Evolutionary conservation across 1,140 invertebrate species (phyloP), one percentile per base, ranked within the genome.

Genomic region (Wasmannia auropunctata): DNA sequence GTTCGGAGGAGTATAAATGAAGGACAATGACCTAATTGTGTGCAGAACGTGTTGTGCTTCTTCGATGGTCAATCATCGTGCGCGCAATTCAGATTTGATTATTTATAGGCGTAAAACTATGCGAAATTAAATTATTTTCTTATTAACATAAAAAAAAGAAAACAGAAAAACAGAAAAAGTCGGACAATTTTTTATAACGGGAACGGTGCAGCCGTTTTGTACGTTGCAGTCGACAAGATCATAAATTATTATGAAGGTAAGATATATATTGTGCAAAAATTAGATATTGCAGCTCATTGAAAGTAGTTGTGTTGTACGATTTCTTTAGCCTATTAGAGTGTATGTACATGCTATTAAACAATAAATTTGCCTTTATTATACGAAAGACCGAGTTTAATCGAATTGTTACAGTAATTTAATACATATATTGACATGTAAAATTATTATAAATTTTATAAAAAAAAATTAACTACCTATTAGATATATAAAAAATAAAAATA

Each of bases 11-110:
- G 93, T 94, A 94, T 94, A 94, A 94, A 94, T 94, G 93, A 93
- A 94, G 93, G 93, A 94, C 93, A 94, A 94, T 94, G 94, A 94
- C 94, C 94, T 94, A 94, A 94, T 94, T 94, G 94, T 85, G 91
- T 90, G 89, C 93, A 94, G 93, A 94, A 93, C 91, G 91, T 89
- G 89, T 88, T 90, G 91, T 92, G 93, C 92, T 93, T 93, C 92
- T 90, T 93, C 77, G 70, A 69, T 86, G 76, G 31, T 88, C 92
- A 91, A 92, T 92, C 90, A 86, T 56, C 72, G 63, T 56, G 46
- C 70, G 69, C 37, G 70, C 6, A 54, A 70, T 70, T 49, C 56
- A 37, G 76, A 49, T 25, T 81, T 62, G 19, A 49, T 75, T 86
- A 86, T 89, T 86, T 80, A 56, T 49, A 72, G 75, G 14, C 8